Conservation (phyloP, 2,888 invertebrate genomes). For the Scrobipalpa atriplicella region DNA sequence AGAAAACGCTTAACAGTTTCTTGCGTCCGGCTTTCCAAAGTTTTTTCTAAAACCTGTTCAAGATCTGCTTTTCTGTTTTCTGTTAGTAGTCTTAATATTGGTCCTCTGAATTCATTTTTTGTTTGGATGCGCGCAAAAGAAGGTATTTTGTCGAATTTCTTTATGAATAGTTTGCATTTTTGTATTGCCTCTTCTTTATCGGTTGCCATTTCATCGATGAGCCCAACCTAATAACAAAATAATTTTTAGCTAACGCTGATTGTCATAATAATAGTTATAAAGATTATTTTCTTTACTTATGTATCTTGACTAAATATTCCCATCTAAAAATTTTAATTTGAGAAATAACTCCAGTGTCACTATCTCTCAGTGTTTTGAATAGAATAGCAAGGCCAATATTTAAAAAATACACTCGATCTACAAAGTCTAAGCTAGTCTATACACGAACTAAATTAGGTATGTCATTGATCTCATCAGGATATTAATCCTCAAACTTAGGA, state of each 20-base stretch:
- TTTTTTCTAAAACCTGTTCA: background rate
- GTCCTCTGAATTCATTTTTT: conserved; percentile 77
- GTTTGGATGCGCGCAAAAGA: conserved; percentile 81
- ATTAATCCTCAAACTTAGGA: too few species aligned
- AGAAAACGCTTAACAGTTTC: background rate
- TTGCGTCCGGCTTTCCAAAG: background rate
- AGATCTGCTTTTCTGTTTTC: conserved; percentile 1
- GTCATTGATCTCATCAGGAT: too few species aligned
- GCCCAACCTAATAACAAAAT: conserved; percentile 76
- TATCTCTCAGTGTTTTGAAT: too few species aligned
- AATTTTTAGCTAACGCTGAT: background rate
- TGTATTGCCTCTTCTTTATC: conserved; percentile 86
- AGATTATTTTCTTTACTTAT: too few species aligned
- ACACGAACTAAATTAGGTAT: too few species aligned
- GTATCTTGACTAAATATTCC: too few species aligned
- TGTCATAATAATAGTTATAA: too few species aligned
- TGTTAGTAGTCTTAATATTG: background rate
- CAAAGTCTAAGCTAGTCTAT: too few species aligned
- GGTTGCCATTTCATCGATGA: conserved; percentile 88
- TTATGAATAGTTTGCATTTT: conserved; percentile 86
- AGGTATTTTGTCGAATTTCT: conserved; percentile 85
- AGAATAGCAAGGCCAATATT: too few species aligned
- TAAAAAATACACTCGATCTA: too few species aligned
- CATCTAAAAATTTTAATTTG: too few species aligned
- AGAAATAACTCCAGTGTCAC: too few species aligned